Base-by-base conservation (phyloP, 2,797 vertebrate genomes). In the Halcyon chelicuti region DNA sequence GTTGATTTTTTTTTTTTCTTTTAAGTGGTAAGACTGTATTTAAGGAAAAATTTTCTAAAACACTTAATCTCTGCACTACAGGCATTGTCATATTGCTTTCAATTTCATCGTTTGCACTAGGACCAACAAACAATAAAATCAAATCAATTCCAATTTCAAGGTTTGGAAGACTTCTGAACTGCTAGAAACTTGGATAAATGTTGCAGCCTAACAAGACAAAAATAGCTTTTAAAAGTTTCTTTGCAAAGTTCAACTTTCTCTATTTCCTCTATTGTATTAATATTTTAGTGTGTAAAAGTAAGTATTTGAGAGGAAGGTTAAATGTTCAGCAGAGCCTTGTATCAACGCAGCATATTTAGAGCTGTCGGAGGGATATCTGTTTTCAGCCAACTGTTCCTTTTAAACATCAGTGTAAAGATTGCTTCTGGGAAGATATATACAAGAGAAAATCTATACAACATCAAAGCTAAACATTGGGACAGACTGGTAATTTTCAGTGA, bases 401-500 rank as follows among this genome's bases (percentile, higher is more conserved):
- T 20, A 52, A 88, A n/a, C 1, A 23, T 71, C n/a, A 55, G 4
- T 15, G 9, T 54, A 47, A 85, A 47, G 46, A 84, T 37, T 37
- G 55, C 16, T 93, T 86, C 19, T 58, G 6, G 22, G 11, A 71
- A 84, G 31, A 21, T 33, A 31, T 44, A 47, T 65, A 7, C 44
- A 39, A 7, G 21, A 66, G 42, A 77, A 19, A 55, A 76, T 60
- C 55, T 86, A 12, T 68, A 8, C 14, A 33, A 26, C 12, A 9
- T 47, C 60, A 58, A 35, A 31, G 66, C 40, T 84, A 62, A 88
- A 68, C 20, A 83, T 93, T 18, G 23, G 63, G 54, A 17, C 57
- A 71, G 49, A 40, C 25, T 87, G 60, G 47, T 79, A 67, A 93
- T 91, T 95, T 94, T 86, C 39, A 57, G 72, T 90, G 62, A 81